Evolutionary conservation across 2,113 vertebrate genomes (phyloP).

Genomic region (Micronycteris hirsuta): DNA sequence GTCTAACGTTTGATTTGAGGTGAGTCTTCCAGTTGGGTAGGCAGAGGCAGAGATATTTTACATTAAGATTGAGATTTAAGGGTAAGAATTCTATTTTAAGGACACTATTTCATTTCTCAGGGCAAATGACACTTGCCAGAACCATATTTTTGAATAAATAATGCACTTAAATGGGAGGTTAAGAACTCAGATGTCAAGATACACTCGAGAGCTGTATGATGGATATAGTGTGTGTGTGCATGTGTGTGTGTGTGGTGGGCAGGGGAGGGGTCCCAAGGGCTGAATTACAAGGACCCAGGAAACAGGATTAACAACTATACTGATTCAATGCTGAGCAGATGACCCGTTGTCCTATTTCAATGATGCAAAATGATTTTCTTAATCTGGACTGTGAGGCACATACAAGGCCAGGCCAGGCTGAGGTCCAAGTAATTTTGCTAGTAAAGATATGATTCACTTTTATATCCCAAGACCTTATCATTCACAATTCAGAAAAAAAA

Average conservation of each 20-base stretch:
- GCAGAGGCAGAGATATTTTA: neutral
- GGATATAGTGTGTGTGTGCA: neutral
- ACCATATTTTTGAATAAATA: neutral
- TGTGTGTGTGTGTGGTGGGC: neutral
- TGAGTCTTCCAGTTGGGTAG: neutral
- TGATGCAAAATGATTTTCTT: neutral
- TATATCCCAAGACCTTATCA: neutral
- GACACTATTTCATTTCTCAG: neutral
- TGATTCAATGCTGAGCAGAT: neutral
- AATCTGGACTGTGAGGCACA: neutral
- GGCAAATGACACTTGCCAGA: neutral
- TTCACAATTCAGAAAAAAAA: neutral
- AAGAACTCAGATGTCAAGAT: neutral
- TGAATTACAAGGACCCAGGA: neutral
- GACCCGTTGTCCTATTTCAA: neutral
- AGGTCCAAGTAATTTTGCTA: neutral
- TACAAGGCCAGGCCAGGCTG: neutral
- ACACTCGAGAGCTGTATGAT: neutral
- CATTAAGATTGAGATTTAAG: neutral
- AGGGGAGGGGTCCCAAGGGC: neutral
- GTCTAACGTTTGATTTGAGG: neutral
- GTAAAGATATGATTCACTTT: neutral
- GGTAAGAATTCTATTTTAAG: neutral
- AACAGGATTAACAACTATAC: neutral
- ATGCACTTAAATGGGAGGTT: neutral